A percentile compares a stretch with the other conserved stretches of the same genome.
Evolutionary conservation across 2,113 vertebrate species (phyloP).

Genomic region (Xenopus laevis): DNA sequence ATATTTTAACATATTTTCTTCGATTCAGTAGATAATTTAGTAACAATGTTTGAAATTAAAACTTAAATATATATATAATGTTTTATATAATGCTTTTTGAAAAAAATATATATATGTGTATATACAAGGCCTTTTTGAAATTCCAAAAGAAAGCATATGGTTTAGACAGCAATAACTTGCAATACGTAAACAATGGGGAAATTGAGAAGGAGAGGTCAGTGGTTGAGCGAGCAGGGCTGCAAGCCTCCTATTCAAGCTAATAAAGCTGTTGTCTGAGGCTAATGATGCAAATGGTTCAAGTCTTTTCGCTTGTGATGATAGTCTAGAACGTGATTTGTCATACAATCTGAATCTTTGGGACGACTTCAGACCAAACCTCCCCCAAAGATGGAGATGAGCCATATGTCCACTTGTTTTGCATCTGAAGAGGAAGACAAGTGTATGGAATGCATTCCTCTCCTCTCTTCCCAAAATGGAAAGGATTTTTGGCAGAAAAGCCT

Average conservation of each 20-base stretch:
- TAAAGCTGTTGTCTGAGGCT: slow-evolving; percentile 70
- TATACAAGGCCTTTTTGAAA: slow-evolving; percentile 42
- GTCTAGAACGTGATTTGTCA: slow-evolving; percentile 69
- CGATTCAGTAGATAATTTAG: too few species aligned
- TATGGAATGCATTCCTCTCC: slow-evolving; percentile 43
- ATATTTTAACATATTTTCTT: too few species aligned
- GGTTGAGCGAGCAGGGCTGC: slow-evolving; percentile 52
- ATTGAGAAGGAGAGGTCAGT: slow-evolving; percentile 66
- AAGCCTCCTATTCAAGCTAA: slow-evolving; percentile 66
- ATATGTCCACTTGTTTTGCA: slow-evolving; percentile 65
- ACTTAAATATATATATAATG: too few species aligned
- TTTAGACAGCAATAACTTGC: slow-evolving; percentile 53
- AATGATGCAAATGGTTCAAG: slow-evolving; percentile 63
- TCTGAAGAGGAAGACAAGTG: slow-evolving; percentile 52
- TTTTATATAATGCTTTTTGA: neutral
- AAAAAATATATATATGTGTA: neutral
- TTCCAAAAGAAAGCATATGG: slow-evolving; percentile 59
- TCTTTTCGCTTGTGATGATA: slow-evolving; percentile 51
- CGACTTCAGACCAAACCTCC: slow-evolving; percentile 57
- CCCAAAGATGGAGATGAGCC: slow-evolving; percentile 66
- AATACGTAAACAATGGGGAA: slow-evolving; percentile 62
- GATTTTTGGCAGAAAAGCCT: slow-evolving; percentile 43
- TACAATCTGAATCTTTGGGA: slow-evolving; percentile 67
- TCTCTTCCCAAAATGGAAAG: slow-evolving; percentile 30
- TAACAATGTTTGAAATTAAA: too few species aligned